Base-by-base conservation (phyloP, 2,888 invertebrate genomes). In the Orthosia cruda region DNA sequence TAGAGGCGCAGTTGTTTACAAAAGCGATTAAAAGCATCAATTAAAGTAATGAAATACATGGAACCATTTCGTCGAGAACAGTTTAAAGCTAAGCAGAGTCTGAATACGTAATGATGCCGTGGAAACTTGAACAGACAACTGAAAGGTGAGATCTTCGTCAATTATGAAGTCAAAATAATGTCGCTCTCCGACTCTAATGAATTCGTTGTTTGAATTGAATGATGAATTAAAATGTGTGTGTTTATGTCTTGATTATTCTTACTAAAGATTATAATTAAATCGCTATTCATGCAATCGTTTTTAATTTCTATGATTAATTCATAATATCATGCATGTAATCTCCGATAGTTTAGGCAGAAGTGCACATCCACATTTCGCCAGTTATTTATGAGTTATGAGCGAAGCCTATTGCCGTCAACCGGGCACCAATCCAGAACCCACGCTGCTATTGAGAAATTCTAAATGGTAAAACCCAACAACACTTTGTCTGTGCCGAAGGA, bases 21-120 rank as follows among this genome's bases (percentile, higher is more conserved):
- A 68, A 82, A 76, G 80, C 75, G 58, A 69, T 74, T 76, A 73
- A 83, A 64, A 80, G 67, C 79, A 77, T 59, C 71, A 78, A 85
- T 77, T 77, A 80, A 76, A 78, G 64, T 73, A 81, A 81, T 80
- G 71, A 87, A 83, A 81, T 71, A 87, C 81, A 83, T 82, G 54
- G 68, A 76, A 82, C 77, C 80, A 80, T 81, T 71, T 71, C 63
- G 73, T 57, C 71, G 71, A 32, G 63, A 80, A 82, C 86, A 71
- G 74, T 82, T 86, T 86, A 73, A 82, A 82, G 63, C 68, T 59
- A 69, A 73, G 77, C 77, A 61, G 40, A 85, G 63, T 71, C 78
- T 84, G 83, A 88, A 86, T 86, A 80, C 78, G 68, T 84, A 86
- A 86, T 80, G 74, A 74, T 75, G 62, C 73, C 67, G 49, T 81